These are phyloP conservation scores for Salticus scenicus DNA, from an alignment of 2,888 invertebrate species.

Conservation along the genomic window DNA sequence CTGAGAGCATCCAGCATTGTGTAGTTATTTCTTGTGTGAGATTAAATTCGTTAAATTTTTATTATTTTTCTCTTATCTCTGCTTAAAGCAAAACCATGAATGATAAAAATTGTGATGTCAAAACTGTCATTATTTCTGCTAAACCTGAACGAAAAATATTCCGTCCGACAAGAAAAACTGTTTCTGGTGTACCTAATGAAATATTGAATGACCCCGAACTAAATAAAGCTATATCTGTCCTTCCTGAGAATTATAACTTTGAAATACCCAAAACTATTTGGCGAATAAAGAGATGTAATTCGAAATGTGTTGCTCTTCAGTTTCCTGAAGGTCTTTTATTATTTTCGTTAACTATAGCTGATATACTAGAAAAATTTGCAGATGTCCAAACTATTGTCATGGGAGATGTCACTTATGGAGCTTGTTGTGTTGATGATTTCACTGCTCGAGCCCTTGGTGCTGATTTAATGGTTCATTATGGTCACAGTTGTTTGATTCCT, in stretches of 20 bases:
- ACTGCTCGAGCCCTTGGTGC: slow-evolving; percentile 92
- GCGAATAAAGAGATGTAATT: slow-evolving; percentile 89
- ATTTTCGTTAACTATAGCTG: slow-evolving; percentile 93
- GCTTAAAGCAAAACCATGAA: too few relatives aligned
- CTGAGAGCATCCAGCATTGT: too few relatives aligned
- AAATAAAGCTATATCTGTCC: slow-evolving; percentile 82
- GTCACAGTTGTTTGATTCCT: slow-evolving; percentile 96
- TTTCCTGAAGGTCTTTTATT: slow-evolving; percentile 96
- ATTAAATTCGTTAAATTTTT: too few relatives aligned
- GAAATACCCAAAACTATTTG: slow-evolving; percentile 98
- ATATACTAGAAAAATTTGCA: slow-evolving; percentile 91
- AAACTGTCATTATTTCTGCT: slow-evolving; percentile 45
- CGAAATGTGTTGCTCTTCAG: slow-evolving; percentile 94
- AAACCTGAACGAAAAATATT: slow-evolving; percentile 65
- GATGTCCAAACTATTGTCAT: slow-evolving; percentile 94
- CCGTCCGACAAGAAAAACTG: slow-evolving; percentile 44
- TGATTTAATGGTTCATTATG: slow-evolving; percentile 95
- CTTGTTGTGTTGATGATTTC: slow-evolving; percentile 98
- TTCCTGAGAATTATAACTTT: slow-evolving; percentile 97
- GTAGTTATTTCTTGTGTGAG: too few relatives aligned
- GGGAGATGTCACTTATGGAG: slow-evolving; percentile 99
- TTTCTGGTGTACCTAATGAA: slow-evolving; percentile 87
- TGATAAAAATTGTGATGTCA: too few relatives aligned
- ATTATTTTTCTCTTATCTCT: too few relatives aligned
- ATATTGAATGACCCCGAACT: slow-evolving; percentile 85